phyloP scores from a whole-genome alignment of 2,888 invertebrate genomes.

The Scotopteryx bipunctaria region DNA sequence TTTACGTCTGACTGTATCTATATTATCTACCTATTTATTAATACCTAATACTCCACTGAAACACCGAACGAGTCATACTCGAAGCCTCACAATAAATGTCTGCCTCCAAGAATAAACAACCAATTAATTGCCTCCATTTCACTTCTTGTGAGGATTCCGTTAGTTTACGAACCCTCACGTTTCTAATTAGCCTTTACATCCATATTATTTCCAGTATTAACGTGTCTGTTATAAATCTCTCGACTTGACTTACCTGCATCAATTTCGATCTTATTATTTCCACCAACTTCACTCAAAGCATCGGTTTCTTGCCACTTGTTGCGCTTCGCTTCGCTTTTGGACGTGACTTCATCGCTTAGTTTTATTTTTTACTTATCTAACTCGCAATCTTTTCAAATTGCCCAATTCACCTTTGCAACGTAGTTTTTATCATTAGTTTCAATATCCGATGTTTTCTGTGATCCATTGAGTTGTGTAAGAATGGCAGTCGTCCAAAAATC shows the following conservation, averaged over 20 bases:
- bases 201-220: conserved; percentile 21
- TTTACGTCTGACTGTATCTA: conserved; percentile 8
- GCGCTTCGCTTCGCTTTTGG: conserved; percentile 64
- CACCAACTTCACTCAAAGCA: conserved; percentile 26
- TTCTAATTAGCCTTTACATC: conserved; percentile 51
- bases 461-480: conserved; percentile 57
- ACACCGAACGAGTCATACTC: conserved; percentile 20
- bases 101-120: conserved; percentile 42
- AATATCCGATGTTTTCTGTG: conserved; percentile 57
- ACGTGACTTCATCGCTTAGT: conserved; percentile 68
- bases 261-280: conserved; percentile 30
- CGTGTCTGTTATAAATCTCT: conserved; percentile 46
- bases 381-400: conserved; percentile 66
- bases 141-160: conserved; percentile 31
- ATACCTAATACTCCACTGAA: conserved; percentile 18
- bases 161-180: conserved; percentile 49
- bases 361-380: conserved; percentile 64
- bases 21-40: too few species aligned
- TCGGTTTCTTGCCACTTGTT: conserved; percentile 63
- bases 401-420: conserved; percentile 60
- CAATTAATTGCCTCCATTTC: conserved; percentile 48
- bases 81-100: conserved; percentile 30
- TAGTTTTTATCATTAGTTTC: conserved; percentile 54
- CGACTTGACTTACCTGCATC: conserved; percentile 12
- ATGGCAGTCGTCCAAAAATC: conserved; percentile 63